Base-by-base conservation (phyloP, 2,888 invertebrate genomes). In the Andrena chrysosceles region DNA sequence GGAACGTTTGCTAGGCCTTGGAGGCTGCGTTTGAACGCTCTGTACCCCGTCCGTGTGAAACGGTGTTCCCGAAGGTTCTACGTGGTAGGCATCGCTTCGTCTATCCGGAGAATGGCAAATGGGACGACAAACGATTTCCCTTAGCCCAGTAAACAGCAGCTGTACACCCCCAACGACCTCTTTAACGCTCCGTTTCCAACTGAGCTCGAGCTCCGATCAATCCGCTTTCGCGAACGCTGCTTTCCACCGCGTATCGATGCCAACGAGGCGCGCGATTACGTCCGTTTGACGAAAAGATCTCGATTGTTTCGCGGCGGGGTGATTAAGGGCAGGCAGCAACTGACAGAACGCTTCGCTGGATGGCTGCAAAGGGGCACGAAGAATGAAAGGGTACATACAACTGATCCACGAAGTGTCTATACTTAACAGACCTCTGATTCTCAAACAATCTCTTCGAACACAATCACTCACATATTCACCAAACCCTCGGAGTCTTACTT, bases 31-130 rank as follows among this genome's bases (percentile, higher is more conserved):
- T 29, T 16, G 66, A 56, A 20, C 26, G 49, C 35, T 52, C 56
- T 63, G 63, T 66, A 48, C 60, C 69, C 48, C 52, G 64, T 0
- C 29, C 26, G 52, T 31, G 60, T 77, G 49, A 26, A 60, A 26
- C 62, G 35, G 31, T 62, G 73, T 81, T 68, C 76, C 54, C 52
- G 60, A 67, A 68, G 49, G 60, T 33, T 67, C 70, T 16, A 1
- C 42, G 42, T 42, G 13, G 42, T 42, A 42, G 42, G 0, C 69
- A 20, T 63, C 72, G 62, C 23, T 77, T 63, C 68, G 69, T 23
- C 63, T 63, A 66, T 31, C 26, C 63, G 56, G 67, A 48, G 81
- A 85, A 78, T 77, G 60, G 78, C 68, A 81, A 86, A 86, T 76
- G 54, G 68, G 10, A 62, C 70, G 77, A 77, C 80, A 74, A 83